These are phyloP conservation scores for Xestoiulus laeticollis DNA, from an alignment of 2,888 invertebrate species.

Conservation along the genomic window DNA sequence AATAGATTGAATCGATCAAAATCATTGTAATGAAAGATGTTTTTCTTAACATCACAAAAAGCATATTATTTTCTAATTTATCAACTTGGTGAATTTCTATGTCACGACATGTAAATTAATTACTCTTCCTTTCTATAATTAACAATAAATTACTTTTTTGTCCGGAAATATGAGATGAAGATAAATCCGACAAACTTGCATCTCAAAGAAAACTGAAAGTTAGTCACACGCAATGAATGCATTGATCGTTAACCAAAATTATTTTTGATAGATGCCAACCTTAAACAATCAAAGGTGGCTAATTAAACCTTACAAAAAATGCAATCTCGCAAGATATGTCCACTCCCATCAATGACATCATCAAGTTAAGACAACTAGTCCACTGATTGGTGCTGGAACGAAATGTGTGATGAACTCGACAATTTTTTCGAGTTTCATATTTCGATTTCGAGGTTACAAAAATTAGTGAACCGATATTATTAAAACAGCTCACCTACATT, in stretches of 20 bases:
- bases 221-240: background rate
- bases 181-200: background rate
- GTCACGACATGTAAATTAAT: background rate
- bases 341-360: background rate
- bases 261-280: background rate
- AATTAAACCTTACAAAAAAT: background rate
- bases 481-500: constrained; percentile 24
- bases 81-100: background rate
- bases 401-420: background rate
- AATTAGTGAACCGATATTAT: constrained; percentile 13
- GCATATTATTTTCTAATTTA: background rate
- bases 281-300: background rate
- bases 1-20: no score
- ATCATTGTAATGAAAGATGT: no score
- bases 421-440: background rate
- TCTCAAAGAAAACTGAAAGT: background rate
- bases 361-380: background rate
- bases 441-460: constrained; percentile 3
- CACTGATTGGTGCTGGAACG: background rate
- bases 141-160: background rate
- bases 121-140: background rate
- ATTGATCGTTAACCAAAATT: background rate
- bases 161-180: background rate
- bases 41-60: no score
- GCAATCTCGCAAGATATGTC: background rate